Evolutionary conservation across 2,888 invertebrate species (phyloP), one percentile per base, ranked within the genome.

Genomic region (Maniola hyperantus): DNA sequence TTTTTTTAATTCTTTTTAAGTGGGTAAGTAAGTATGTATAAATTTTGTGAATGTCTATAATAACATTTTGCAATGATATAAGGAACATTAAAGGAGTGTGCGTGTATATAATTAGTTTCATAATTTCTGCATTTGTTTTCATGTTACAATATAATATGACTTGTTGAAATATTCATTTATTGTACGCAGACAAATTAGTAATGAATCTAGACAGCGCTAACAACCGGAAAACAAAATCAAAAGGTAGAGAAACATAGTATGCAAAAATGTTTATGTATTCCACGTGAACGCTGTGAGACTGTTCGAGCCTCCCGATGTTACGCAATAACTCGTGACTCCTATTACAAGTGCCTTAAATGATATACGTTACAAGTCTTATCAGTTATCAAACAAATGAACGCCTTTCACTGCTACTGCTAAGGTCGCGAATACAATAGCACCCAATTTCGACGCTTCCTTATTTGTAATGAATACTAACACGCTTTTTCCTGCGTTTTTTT

Each of bases 301-400:
- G 84, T 82, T 79, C 77, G 81, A 79, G 72, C 74, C 75, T 74
- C 71, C 73, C 64, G 72, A 72, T 74, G 83, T 91, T 91, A 90
- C 89, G 90, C 80, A 92, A 92, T 82, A 85, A 83, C 91, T 90
- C 91, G 91, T 92, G 91, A 92, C 88, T 91, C 84, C 84, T 83
- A 84, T 89, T 87, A 88, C 81, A 73, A 80, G 74, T 76, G 74
- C 71, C 77, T 80, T 77, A 73, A 77, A 77, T 77, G 80, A 80
- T 78, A 83, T 86, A 87, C 79, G 87, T 79, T 74, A 75, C 75
- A 91, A 83, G 77, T 82, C 71, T 72, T 77, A 74, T 74, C 71
- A 68, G 67, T 70, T 69, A 69, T 71, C 74, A 74, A 74, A 77
- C 76, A 62, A 84, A 82, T 77, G 59, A 73, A 70, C 69, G 77